Evolutionary conservation across 1,140 invertebrate species (phyloP).

Genomic region (Chironomus striatipennis): DNA sequence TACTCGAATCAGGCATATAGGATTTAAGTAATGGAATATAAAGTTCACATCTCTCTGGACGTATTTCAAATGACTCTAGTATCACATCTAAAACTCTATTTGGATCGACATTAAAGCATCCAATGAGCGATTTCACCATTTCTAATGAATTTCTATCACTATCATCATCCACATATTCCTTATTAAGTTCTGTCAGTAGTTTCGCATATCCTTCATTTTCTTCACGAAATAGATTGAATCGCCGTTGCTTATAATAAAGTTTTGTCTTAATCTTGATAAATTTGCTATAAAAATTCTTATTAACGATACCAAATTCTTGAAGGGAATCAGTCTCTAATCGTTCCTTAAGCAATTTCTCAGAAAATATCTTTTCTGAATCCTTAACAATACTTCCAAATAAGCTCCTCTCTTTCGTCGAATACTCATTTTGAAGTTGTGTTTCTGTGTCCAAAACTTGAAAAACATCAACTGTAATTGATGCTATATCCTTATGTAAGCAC

Average conservation of each 20-base stretch:
- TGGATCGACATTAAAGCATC: conserved; percentile 98
- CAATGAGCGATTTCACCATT: conserved; percentile 88
- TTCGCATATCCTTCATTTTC: conserved; percentile 99
- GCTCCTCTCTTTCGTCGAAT: conserved; percentile 55
- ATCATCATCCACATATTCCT: conserved; percentile 62
- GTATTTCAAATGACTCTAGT: conserved; percentile 91
- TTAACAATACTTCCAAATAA: conserved; percentile 70
- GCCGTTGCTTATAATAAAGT: conserved; percentile 97
- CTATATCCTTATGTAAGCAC: conserved; percentile 63
- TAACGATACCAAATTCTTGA: conserved; percentile 85
- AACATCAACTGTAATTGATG: conserved; percentile 68
- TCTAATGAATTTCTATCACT: conserved; percentile 58
- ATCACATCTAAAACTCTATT: conserved; percentile 96
- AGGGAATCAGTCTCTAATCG: conserved; percentile 87
- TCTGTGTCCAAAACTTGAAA: conserved; percentile 72
- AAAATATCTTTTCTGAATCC: conserved; percentile 69
- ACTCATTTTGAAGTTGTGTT: conserved; percentile 47
- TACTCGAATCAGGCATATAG: conserved; percentile 77
- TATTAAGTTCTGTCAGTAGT: conserved; percentile 91
- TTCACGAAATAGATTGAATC: conserved; percentile 97
- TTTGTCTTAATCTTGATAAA: conserved; percentile 98
- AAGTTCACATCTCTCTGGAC: conserved; percentile 61
- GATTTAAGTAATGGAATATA: conserved; percentile 77
- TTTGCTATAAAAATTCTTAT: conserved; percentile 87
- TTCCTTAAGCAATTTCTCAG: conserved; percentile 82